Evolutionary conservation across 2,797 vertebrate genomes (phyloP), one percentile per base, ranked within the genome.

Genomic region (Pogonophryne albipinna): DNA sequence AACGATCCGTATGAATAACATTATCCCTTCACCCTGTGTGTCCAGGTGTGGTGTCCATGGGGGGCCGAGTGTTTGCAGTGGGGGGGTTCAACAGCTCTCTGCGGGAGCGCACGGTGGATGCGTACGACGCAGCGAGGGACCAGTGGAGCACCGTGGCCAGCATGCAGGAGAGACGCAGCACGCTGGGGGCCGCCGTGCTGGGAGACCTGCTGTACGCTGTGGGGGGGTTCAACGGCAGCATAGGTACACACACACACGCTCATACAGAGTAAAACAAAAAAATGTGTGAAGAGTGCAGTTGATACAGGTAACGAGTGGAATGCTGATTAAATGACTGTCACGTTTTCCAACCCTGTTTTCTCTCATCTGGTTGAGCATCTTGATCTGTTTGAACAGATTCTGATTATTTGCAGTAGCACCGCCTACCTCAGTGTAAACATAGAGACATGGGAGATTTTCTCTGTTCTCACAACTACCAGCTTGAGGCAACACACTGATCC

Each of bases 101-200:
- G 64, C 93, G 98, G 9, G 98, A 99, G 58, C 95, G 98, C 55
- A 99, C 97, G 0, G 98, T 98, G 50, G 98, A 99, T 0, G 94
- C 96, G 71, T 99, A 99, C 1, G 98, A 99, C 0, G 95, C 97
- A 0, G 93, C 66, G 1, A 95, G 96, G 81, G 97, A 99, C 91
- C 96, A 97, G 91, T 99, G 98, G 98, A 96, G 93, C 0, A 94
- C 97, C 0, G 96, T 95, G 11, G 94, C 97, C 81, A 99, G 97
- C 93, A 98, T 99, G 97, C 98, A 99, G 94, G 97, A 99, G 87
- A 90, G 98, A 14, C 95, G 98, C 66, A 98, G 97, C 84, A 99
- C 98, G 0, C 93, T 99, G 83, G 98, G 98, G 0, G 97, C 97
- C 0, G 97, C 98, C 0, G 97, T 98, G 89, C 88, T 99, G 78